A percentile compares a stretch with the other conserved stretches of the same genome.
Evolutionary conservation across 2,113 vertebrate genomes (phyloP).

Genomic region (Varanus komodoensis): DNA sequence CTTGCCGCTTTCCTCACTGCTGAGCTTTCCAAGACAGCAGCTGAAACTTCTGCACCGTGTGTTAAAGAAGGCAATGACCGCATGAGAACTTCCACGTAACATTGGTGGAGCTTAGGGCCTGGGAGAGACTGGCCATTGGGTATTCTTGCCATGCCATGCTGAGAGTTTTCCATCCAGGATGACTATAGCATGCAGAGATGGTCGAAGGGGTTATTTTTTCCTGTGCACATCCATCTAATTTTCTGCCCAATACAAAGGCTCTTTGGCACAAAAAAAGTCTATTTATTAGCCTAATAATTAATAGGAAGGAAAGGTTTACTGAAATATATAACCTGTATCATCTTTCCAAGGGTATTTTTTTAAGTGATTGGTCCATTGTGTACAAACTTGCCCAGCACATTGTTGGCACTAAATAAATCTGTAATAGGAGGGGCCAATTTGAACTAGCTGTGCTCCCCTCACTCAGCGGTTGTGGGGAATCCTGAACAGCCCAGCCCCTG

Average conservation of each 20-base stretch:
- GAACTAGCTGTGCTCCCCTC: neutral
- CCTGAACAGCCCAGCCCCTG: neutral
- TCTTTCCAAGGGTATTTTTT: neutral
- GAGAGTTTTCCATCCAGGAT: neutral
- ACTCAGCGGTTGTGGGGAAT: neutral
- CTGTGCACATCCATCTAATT: neutral
- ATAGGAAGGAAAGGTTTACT: neutral
- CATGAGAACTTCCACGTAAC: neutral
- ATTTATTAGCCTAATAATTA: conserved; percentile 8
- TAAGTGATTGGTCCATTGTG: neutral
- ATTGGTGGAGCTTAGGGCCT: neutral
- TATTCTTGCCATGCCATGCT: neutral
- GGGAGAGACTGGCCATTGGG: neutral
- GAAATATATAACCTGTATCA: neutral
- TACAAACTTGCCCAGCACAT: neutral
- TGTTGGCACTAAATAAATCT: neutral
- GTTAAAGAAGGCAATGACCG: neutral
- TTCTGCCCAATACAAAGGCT: neutral
- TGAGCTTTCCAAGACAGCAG: neutral
- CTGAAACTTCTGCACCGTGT: neutral
- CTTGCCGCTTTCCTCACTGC: neutral
- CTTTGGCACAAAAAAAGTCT: neutral
- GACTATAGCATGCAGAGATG: neutral
- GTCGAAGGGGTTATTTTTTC: neutral
- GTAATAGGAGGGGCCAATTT: neutral